A percentile compares a stretch with the other conserved stretches of the same genome.
Conservation (phyloP, 23 tunicate species). For the Corella eumyota region DNA sequence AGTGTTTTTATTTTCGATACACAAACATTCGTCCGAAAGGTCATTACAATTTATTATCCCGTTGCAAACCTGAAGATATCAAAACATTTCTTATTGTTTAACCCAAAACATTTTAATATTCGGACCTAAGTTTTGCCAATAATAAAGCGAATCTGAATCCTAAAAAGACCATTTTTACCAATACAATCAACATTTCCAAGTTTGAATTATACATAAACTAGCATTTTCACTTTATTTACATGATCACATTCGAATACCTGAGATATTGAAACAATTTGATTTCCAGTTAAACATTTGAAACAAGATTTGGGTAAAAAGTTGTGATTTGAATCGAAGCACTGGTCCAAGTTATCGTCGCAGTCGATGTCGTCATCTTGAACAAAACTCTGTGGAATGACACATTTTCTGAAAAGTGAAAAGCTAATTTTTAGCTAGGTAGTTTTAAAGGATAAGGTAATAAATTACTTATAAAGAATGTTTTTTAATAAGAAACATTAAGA, state of each 20-base stretch:
- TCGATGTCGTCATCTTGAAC: slow-evolving; percentile 35
- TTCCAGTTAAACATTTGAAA: slow-evolving; percentile 43
- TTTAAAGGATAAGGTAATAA: neutral
- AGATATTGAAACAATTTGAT: slow-evolving; percentile 21
- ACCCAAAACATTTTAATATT: no score
- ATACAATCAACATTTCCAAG: no score
- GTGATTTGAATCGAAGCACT: slow-evolving; percentile 54
- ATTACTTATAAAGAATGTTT: neutral
- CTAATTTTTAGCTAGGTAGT: neutral
- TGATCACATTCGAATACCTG: no score
- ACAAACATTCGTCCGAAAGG: slow-evolving; percentile 81
- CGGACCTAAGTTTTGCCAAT: no score
- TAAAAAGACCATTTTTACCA: no score
- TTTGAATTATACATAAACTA: no score
- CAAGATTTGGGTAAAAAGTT: no score
- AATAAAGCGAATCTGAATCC: no score
- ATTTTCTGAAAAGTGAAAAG: slow-evolving; percentile 11
- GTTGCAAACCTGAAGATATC: slow-evolving; percentile 73
- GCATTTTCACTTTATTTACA: no score
- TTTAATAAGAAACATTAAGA: no score
- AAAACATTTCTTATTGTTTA: no score
- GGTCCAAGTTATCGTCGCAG: slow-evolving; percentile 39
- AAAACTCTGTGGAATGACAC: slow-evolving; percentile 39
- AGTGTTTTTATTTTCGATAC: slow-evolving; percentile 19
- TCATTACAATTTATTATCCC: slow-evolving; percentile 74